phyloP scores from a whole-genome alignment of 2,113 vertebrate genomes.

The Sinocyclocheilus anshuiensis region DNA sequence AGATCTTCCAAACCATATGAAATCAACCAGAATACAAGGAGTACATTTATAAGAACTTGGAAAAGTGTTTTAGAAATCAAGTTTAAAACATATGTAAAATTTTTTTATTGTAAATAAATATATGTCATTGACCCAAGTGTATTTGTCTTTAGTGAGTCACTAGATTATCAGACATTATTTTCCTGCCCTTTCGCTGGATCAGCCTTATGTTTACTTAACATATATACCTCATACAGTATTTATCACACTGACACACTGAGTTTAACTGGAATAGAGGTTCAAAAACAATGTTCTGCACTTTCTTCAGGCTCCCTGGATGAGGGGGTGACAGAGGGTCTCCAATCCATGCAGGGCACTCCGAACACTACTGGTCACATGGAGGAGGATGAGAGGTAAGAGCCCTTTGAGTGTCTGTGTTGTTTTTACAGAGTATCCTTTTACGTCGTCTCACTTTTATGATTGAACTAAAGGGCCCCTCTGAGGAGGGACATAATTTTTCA shows the following conservation, averaged over 20 bases:
- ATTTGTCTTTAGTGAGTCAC: no score
- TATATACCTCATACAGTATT: background rate
- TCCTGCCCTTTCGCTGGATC: no score
- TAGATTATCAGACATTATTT: no score
- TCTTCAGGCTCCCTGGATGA: conserved; percentile 86
- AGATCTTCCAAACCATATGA: no score
- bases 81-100: no score
- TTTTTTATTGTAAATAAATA: no score
- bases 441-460: conserved; percentile 43
- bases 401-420: conserved; percentile 15
- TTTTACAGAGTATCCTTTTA: conserved; percentile 48
- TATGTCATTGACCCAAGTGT: no score
- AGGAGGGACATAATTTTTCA: conserved; percentile 30
- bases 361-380: conserved; percentile 80
- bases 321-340: conserved; percentile 83
- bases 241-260: background rate
- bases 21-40: no score
- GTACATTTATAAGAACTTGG: no score
- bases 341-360: conserved; percentile 81
- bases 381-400: conserved; percentile 81
- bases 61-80: no score
- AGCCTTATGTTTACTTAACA: no score
- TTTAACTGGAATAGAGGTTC: background rate
- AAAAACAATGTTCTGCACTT: background rate
- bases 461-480: conserved; percentile 9